Percentiles rank a stretch among this genome's conserved stretches.
Evolutionary conservation across 2,797 vertebrate species (phyloP).

Genomic region (Artibeus lituratus): DNA sequence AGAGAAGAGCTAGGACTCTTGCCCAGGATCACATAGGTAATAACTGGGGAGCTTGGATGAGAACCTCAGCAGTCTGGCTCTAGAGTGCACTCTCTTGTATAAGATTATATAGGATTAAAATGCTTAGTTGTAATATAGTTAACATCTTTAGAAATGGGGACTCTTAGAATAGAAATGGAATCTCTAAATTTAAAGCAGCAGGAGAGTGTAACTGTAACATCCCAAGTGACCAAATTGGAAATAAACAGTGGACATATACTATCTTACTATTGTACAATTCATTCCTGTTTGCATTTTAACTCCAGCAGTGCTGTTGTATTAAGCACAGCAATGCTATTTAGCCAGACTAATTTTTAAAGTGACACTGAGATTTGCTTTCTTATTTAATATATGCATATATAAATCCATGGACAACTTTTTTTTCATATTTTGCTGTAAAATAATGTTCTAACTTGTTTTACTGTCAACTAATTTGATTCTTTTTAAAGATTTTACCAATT

Average conservation of each 20-base stretch:
- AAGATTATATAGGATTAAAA: constrained; percentile 28
- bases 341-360: constrained; percentile 44
- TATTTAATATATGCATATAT: neutral
- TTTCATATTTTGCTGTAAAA: constrained; percentile 16
- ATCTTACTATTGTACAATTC: neutral
- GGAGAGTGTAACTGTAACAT: constrained; percentile 19
- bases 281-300: constrained; percentile 25
- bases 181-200: constrained; percentile 37
- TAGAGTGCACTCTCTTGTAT: neutral
- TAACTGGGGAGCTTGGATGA: neutral
- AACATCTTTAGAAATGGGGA: neutral
- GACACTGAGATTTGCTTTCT: constrained; percentile 9
- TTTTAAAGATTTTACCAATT: too few relatives aligned
- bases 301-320: neutral
- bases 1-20: neutral
- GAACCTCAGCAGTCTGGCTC: neutral
- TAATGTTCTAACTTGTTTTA: constrained; percentile 13
- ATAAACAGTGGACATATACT: neutral
- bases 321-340: neutral
- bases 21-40: neutral
- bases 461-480: neutral
- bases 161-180: constrained; percentile 7
- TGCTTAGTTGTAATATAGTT: neutral
- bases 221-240: neutral
- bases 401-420: neutral